Evolutionary conservation across 2,797 vertebrate genomes (phyloP).

Genomic region (Caiman crocodilus): DNA sequence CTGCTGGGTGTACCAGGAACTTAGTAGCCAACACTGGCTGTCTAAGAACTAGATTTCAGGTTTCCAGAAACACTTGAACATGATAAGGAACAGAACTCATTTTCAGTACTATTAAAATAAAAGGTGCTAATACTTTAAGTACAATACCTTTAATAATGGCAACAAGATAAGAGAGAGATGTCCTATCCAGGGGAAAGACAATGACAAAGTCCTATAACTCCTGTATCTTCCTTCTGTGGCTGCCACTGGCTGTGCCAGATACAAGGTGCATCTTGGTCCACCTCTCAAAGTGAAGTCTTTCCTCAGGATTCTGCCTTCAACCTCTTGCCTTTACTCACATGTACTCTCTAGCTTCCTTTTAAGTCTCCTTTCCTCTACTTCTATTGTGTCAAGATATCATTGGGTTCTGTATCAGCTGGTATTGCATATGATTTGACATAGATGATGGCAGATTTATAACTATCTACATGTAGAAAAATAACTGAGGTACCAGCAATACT

Average conservation of each 20-base stretch:
- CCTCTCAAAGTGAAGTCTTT: not conserved
- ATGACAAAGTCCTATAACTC: not conserved
- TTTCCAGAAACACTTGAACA: not conserved
- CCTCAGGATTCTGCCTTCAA: not conserved
- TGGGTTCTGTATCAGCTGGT: not conserved
- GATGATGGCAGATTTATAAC: too few species aligned
- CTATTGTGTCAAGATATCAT: not conserved
- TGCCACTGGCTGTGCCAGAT: not conserved
- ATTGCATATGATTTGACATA: fast-evolving
- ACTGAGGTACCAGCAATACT: not conserved
- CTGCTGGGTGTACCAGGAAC: not conserved
- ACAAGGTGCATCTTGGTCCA: not conserved
- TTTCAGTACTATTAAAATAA: not conserved
- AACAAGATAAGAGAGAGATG: not conserved
- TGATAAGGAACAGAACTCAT: not conserved
- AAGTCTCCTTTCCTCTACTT: not conserved
- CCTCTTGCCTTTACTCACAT: not conserved
- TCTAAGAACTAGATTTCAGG: not conserved
- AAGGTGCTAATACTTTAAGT: not conserved
- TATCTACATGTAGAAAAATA: not conserved
- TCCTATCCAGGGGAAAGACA: not conserved
- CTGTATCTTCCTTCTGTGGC: not conserved
- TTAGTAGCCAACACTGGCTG: fast-evolving
- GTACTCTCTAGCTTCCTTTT: not conserved
- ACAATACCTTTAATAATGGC: not conserved